Base-by-base conservation (phyloP, 1,140 invertebrate genomes). In the Ceratoteleas bidentatus region DNA sequence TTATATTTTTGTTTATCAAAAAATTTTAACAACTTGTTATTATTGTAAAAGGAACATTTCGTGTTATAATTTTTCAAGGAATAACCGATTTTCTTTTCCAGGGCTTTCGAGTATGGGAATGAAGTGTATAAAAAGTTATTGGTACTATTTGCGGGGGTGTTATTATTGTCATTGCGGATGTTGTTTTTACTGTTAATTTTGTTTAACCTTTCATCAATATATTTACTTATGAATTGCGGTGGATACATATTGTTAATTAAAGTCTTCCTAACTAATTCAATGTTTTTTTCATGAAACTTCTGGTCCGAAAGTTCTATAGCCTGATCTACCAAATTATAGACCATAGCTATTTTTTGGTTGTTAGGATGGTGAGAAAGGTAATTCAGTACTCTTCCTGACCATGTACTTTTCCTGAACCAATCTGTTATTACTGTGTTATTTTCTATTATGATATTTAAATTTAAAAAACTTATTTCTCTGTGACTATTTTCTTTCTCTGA, bases 261-360 rank as follows among this genome's bases (percentile, higher is more conserved):
- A 33, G 16, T 33, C 2, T 34, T 33, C 11, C 5, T 9, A 5
- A 53, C 16, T 4, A 53, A 2, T 11, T 53, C 24, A 2, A 53
- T 2, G 15, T 53, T 53, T 9, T 32, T 32, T 8, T 6, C 2
- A n/a, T 53, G 52, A 11, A 53, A 53, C 33, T 53, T 53, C 10
- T 3, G 1, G n/a, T 53, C 6, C 33, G 52, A 53, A 9, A 53
- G 32, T 2, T 53, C 32, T 11, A 33, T 9, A 15, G 47, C 47
- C 14, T 50, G 47, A 15, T 50, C 47, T 15, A 50, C 47, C 14
- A 50, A 15, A 50, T 53, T 53, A 33, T 53, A 53, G 7, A 53
- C 11, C 52, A 53, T 53, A 32, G 52, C 52, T 3, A 53, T 53
- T 33, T 53, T 53, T 53, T 53, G 16, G 3, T 53, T 53, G 16